phyloP scores from a whole-genome alignment of 1,140 invertebrate species.

The Hylyphantes graminicola region DNA sequence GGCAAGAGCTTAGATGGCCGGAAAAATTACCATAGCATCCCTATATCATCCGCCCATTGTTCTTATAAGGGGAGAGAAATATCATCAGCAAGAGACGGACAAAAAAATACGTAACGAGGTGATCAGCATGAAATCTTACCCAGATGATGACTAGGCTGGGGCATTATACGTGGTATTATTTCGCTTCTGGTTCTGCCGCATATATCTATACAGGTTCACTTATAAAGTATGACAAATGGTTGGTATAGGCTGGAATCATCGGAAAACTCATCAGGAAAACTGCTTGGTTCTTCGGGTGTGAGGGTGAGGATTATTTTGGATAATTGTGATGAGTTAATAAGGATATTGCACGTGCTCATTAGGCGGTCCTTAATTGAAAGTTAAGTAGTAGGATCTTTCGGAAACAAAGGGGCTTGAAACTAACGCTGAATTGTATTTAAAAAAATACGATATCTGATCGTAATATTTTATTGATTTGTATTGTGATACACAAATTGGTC shows the following conservation, averaged over 20 bases:
- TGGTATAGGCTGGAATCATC: slow-evolving; percentile 12
- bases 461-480: too few relatives aligned
- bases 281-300: background rate
- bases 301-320: slow-evolving; percentile 17
- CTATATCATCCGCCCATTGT: slow-evolving; percentile 57
- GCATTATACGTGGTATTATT: slow-evolving; percentile 35
- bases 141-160: slow-evolving; percentile 44
- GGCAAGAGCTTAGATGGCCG: background rate
- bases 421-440: too few relatives aligned
- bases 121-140: slow-evolving; percentile 50
- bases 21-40: slow-evolving; percentile 53
- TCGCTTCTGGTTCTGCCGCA: slow-evolving; percentile 19
- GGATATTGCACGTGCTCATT: background rate
- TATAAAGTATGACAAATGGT: slow-evolving; percentile 56
- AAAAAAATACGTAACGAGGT: slow-evolving; percentile 39
- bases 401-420: too few relatives aligned
- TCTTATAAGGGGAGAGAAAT: slow-evolving; percentile 47
- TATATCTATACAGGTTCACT: slow-evolving; percentile 44
- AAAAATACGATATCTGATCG: too few relatives aligned
- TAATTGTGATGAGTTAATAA: slow-evolving; percentile 44
- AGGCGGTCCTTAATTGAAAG: slow-evolving; percentile 17
- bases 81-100: slow-evolving; percentile 33
- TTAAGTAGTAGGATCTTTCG: background rate
- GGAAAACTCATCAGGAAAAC: slow-evolving; percentile 48
- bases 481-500: too few relatives aligned